Evolutionary conservation across 2,113 vertebrate species (phyloP), one percentile per base, ranked within the genome.

Genomic region (Strigops habroptila): DNA sequence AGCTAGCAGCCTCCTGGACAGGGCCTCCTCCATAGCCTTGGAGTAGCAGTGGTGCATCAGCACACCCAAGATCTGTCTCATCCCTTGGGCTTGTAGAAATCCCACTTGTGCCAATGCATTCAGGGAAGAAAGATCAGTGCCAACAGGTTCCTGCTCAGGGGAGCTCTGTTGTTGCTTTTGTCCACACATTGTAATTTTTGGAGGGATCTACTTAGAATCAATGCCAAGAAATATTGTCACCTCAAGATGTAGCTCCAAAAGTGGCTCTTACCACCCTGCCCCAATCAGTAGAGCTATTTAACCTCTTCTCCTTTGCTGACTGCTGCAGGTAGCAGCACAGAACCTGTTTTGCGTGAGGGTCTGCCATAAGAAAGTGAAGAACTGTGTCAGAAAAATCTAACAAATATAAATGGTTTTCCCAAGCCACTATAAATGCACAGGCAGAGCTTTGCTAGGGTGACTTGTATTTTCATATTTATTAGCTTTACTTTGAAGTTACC

Each of bases 401-500:
- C 82, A 33, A 75, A 74, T 14, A 64, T 0, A 75, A 91, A 81
- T 4, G n/a, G 1, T 48, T 48, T 89, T 90, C 85, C 88, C 64
- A 19, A 90, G 88, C 79, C 60, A 16, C 86, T 78, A 60, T n/a
- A 77, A 84, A 81, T 35, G 73, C 80, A 88, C 52, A 51, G 76
- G 80, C 62, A 90, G 79, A 49, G 76, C 60, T 88, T 60, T 88
- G 75, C 60, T 78, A 81, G 90, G 51, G 48, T 31, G 55, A 51
- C 71, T 63, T 35, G 63, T 21, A 9, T 81, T 78, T 88, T 35
- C 1, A 6, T 39, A 65, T 93, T 95, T 96, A 92, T 94, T 78
- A 79, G 64, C 68, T 82, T 64, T 28, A 23, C 93, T 96, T 94
- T 94, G 96, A 96, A 95, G 84, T 35, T 70, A 41, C 44, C 37